phyloP scores from a whole-genome alignment of 2,113 vertebrate genomes.

The Antechinus flavipes region DNA sequence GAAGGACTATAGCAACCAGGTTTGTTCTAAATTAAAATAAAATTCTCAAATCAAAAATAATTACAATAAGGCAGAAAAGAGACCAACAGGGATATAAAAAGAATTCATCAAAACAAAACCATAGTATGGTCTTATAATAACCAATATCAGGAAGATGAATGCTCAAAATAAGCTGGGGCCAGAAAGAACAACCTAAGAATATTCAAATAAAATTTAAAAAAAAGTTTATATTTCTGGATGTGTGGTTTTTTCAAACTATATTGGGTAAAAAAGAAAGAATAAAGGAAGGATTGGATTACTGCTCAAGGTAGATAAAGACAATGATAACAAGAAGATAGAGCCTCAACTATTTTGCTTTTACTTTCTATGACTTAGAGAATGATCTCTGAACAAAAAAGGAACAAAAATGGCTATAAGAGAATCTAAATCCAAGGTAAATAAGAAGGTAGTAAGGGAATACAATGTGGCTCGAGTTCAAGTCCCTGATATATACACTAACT shows the following conservation, averaged over 20 bases:
- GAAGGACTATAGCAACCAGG: neutral
- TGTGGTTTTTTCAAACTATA: neutral
- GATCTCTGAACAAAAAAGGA: neutral
- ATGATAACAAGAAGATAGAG: neutral
- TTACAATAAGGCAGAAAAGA: neutral
- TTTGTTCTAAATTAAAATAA: neutral
- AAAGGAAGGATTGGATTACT: neutral
- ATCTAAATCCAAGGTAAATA: neutral
- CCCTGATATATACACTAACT: neutral
- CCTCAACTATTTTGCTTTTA: neutral
- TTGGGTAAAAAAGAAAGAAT: neutral
- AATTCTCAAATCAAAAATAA: neutral
- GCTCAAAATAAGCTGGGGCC: neutral
- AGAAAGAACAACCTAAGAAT: neutral
- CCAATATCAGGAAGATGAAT: neutral
- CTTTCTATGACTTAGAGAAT: neutral
- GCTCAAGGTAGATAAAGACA: neutral
- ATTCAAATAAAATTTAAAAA: neutral
- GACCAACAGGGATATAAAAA: neutral
- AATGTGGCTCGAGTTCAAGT: neutral
- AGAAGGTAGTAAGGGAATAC: neutral
- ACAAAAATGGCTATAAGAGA: neutral
- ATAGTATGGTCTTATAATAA: neutral
- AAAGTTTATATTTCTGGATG: neutral
- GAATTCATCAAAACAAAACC: neutral